These are phyloP conservation scores for Chionomys nivalis DNA, from an alignment of 2,113 vertebrate species.

Conservation along the genomic window DNA sequence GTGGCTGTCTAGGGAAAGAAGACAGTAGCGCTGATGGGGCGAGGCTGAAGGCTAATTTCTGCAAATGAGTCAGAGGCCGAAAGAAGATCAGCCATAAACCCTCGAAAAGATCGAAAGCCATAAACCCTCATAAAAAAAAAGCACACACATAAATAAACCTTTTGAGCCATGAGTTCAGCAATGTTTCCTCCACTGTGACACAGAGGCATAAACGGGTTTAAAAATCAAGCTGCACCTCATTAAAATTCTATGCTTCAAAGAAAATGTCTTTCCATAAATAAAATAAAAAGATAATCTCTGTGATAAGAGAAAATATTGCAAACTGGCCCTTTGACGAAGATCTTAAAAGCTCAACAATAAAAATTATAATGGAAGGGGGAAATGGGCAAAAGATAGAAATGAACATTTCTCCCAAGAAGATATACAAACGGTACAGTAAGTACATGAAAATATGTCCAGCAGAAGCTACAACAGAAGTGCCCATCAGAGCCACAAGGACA, in stretches of 20 bases:
- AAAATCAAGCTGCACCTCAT: background rate
- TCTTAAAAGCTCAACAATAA: constrained; percentile 1
- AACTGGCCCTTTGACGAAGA: background rate
- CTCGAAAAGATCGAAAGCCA: background rate
- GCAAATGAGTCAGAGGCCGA: background rate
- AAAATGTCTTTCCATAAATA: background rate
- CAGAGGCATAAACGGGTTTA: background rate
- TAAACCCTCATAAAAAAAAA: background rate
- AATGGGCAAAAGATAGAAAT: background rate
- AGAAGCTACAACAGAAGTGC: background rate
- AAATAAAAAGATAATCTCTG: background rate
- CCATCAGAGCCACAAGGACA: background rate
- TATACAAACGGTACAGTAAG: background rate
- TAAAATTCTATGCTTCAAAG: background rate
- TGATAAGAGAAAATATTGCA: background rate
- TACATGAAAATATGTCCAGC: background rate
- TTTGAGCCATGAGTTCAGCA: background rate
- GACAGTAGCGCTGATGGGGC: background rate
- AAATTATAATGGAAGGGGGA: background rate
- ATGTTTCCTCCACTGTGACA: accelerated
- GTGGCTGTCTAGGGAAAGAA: background rate
- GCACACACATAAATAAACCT: accelerated
- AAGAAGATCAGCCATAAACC: too few species aligned
- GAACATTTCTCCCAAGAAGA: background rate
- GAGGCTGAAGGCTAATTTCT: background rate